These are phyloP conservation scores for Dicentrarchus labrax DNA, from an alignment of 2,113 vertebrate genomes.

Conservation along the genomic window DNA sequence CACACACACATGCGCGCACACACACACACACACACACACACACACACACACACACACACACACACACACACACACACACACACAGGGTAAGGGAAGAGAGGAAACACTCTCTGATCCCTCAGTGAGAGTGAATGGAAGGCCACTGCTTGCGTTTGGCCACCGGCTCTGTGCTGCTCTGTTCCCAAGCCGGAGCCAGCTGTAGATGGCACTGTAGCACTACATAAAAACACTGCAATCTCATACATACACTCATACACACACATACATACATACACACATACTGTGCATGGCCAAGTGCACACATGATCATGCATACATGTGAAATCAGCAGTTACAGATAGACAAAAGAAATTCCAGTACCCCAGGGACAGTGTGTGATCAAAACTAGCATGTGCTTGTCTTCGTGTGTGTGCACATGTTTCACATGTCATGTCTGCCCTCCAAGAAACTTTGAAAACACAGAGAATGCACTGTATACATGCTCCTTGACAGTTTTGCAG, in stretches of 20 bases:
- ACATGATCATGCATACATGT: conserved; percentile 25
- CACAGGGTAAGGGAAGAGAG: conserved; percentile 2
- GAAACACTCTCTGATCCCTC: conserved; percentile 63
- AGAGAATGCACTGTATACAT: not conserved
- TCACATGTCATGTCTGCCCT: conserved; percentile 49
- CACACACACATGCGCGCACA: not conserved
- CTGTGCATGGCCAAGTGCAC: conserved; percentile 15
- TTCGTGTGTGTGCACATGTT: not conserved
- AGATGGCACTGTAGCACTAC: conserved; percentile 82
- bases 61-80: conserved; percentile 17
- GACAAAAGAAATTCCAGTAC: conserved; percentile 16
- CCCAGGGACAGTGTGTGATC: not conserved
- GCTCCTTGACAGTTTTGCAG: conserved; percentile 55
- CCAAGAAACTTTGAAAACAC: not conserved
- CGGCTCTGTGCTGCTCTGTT: conserved; percentile 31
- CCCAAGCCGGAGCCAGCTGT: conserved; percentile 41
- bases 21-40: not conserved
- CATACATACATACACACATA: conserved; percentile 10
- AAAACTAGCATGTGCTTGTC: not conserved
- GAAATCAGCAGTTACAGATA: conserved; percentile 12
- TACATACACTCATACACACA: conserved; percentile 12
- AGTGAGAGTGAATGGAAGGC: conserved; percentile 71
- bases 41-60: not conserved
- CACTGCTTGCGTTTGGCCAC: conserved; percentile 53
- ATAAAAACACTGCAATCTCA: not conserved